phyloP scores from a whole-genome alignment of 2,113 vertebrate species.

The Podiceps cristatus region DNA sequence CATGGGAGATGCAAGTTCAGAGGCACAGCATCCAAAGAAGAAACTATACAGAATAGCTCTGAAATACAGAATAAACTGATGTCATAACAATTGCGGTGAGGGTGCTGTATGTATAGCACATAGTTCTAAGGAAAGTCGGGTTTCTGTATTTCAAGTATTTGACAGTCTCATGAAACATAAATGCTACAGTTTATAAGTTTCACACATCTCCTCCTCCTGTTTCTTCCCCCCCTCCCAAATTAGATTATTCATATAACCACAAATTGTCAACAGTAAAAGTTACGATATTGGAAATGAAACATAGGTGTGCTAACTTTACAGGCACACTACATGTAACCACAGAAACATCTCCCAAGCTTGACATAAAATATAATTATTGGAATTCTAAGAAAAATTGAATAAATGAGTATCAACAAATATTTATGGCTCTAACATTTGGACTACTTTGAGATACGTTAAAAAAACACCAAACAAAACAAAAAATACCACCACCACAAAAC shows the following conservation, averaged over 20 bases:
- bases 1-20: background rate
- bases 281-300: background rate
- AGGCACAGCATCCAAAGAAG: background rate
- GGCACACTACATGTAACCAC: background rate
- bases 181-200: background rate
- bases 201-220: background rate
- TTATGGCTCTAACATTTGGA: background rate
- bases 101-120: fast-evolving
- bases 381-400: background rate
- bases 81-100: fast-evolving
- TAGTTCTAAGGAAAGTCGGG: background rate
- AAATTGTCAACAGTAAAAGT: background rate
- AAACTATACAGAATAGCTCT: background rate
- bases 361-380: background rate
- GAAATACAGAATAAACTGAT: background rate
- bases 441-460: background rate
- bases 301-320: background rate
- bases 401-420: background rate
- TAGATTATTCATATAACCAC: background rate
- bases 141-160: background rate
- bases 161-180: background rate
- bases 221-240: background rate
- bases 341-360: background rate
- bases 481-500: no score
- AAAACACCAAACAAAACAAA: background rate